These are phyloP conservation scores for Cheirogaleus medius DNA, from an alignment of 2,113 vertebrate genomes.

Conservation along the genomic window DNA sequence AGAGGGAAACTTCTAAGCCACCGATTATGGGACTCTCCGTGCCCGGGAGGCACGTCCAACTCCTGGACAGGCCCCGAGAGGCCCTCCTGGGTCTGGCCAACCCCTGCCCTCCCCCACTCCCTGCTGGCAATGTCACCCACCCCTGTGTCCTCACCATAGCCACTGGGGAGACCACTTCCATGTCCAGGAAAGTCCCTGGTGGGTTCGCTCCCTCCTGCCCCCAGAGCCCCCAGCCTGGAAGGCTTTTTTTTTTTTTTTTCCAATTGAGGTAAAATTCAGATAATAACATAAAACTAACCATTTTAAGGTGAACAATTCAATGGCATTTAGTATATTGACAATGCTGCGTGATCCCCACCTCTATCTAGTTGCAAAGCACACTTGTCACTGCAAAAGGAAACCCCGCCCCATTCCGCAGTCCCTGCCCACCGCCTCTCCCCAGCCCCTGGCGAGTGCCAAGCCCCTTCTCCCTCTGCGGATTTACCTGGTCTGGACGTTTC, in stretches of 20 bases:
- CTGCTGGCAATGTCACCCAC: not conserved
- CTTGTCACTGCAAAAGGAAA: not conserved
- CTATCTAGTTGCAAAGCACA: not conserved
- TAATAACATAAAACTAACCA: not conserved
- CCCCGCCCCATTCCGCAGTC: accelerated
- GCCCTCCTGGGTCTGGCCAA: not conserved
- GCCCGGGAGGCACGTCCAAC: not conserved
- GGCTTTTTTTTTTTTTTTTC: not conserved
- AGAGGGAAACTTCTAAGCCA: not conserved
- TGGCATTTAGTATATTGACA: not conserved
- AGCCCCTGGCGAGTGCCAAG: not conserved
- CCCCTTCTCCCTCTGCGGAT: not conserved
- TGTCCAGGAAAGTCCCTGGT: not conserved
- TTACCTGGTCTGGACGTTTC: not conserved
- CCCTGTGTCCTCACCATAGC: not conserved
- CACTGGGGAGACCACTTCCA: accelerated
- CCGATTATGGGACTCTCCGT: not conserved
- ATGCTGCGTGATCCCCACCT: not conserved
- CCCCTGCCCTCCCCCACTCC: not conserved
- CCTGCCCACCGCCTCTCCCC: not conserved
- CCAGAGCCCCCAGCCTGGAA: not conserved
- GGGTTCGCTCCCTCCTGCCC: not conserved
- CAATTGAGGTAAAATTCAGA: not conserved
- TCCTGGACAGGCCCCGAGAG: not conserved
- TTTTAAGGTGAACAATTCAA: not conserved